Evolutionary conservation across 2,113 vertebrate species (phyloP).

Genomic region (Piprites chloris): DNA sequence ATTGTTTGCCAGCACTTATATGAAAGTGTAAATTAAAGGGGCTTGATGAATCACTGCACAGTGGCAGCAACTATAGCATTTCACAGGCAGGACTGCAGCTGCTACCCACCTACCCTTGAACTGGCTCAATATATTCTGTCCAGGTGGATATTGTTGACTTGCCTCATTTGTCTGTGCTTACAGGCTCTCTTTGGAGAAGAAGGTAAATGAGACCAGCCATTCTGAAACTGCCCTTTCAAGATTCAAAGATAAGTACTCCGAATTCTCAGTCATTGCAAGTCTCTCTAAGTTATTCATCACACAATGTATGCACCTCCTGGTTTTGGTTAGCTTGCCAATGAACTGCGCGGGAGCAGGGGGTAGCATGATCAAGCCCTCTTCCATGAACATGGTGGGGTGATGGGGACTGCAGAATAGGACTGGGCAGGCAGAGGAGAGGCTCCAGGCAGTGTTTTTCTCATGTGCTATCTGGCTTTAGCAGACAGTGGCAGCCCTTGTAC

Average conservation of each 20-base stretch:
- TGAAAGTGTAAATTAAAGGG: conserved; percentile 66
- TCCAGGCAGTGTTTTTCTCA: background rate
- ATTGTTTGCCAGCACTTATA: conserved; percentile 41
- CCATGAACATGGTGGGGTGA: background rate
- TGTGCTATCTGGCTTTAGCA: background rate
- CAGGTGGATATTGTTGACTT: conserved; percentile 73
- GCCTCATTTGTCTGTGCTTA: conserved; percentile 73
- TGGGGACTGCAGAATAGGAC: background rate
- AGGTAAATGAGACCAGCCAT: background rate
- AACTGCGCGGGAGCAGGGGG: background rate
- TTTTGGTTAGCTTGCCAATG: background rate
- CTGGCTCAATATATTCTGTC: conserved; percentile 85
- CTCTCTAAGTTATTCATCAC: background rate
- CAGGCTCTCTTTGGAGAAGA: conserved; percentile 67
- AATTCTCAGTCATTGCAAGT: background rate
- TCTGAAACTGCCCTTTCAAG: background rate
- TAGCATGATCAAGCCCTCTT: background rate
- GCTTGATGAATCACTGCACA: conserved; percentile 63
- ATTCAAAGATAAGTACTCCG: background rate
- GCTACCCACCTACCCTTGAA: conserved; percentile 81
- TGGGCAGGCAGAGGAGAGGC: background rate
- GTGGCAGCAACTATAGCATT: conserved; percentile 62
- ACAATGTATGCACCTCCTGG: background rate
- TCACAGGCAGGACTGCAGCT: conserved; percentile 76
- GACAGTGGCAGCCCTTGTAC: background rate